Conservation (phyloP, 2,888 invertebrate genomes). For the Ctenicera cuprea region DNA sequence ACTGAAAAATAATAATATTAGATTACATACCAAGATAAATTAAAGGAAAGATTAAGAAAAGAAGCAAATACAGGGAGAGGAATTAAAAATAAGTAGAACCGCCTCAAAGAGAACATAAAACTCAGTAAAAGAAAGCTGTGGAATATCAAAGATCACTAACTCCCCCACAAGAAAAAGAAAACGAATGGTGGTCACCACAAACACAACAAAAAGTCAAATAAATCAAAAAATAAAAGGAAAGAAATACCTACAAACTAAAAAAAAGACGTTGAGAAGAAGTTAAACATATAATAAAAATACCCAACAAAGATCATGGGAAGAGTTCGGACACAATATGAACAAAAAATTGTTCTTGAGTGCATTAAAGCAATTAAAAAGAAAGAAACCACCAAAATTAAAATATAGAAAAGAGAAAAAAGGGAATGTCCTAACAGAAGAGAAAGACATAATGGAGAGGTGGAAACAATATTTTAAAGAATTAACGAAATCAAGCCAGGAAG, state of each 20-base stretch:
- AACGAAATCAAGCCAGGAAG: slow-evolving; percentile 23
- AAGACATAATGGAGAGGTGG: slow-evolving; percentile 26
- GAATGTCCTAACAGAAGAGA: slow-evolving; percentile 21
- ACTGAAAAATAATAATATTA: too few relatives aligned
- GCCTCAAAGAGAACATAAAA: too few relatives aligned
- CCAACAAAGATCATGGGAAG: slow-evolving; percentile 27
- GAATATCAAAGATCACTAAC: too few relatives aligned
- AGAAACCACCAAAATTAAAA: slow-evolving; percentile 35
- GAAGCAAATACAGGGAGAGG: too few relatives aligned
- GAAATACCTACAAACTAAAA: not conserved
- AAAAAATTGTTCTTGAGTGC: slow-evolving; percentile 26
- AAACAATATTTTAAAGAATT: slow-evolving; percentile 28
- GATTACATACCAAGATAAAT: too few relatives aligned
- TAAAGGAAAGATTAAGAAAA: too few relatives aligned
- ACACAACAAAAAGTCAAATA: slow-evolving; percentile 16
- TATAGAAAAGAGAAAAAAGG: slow-evolving; percentile 27
- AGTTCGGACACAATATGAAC: slow-evolving; percentile 31
- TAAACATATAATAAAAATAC: not conserved
- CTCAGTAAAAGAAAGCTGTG: too few relatives aligned
- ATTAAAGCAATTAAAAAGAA: slow-evolving; percentile 32
- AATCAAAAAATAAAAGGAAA: slow-evolving; percentile 24
- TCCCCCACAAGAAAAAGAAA: too few relatives aligned
- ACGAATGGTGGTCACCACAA: slow-evolving; percentile 18
- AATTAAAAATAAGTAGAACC: too few relatives aligned
- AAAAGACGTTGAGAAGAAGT: slow-evolving; percentile 1